These are phyloP conservation scores for Monochamus saltuarius DNA, from an alignment of 1,140 invertebrate species.

Conservation along the genomic window DNA sequence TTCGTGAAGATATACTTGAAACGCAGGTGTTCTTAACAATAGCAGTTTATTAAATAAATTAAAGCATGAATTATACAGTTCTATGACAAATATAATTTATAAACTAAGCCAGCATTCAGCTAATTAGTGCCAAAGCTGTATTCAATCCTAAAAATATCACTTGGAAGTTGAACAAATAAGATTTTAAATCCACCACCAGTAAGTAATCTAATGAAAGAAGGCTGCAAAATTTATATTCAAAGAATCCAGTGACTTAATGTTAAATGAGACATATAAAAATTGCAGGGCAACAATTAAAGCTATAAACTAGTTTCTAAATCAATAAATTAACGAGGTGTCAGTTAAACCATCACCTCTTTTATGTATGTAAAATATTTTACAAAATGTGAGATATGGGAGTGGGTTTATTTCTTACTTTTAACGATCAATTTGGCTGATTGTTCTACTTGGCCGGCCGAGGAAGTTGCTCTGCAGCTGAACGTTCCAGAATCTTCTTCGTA, in stretches of 20 bases:
- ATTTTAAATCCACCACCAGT: conserved; percentile 31
- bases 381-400: conserved; percentile 22
- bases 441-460: conserved; percentile 87
- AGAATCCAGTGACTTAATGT: conserved; percentile 30
- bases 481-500: conserved; percentile 92
- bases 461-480: conserved; percentile 89
- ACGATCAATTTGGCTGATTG: conserved; percentile 90
- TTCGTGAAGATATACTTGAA: conserved; percentile 27
- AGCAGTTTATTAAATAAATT: conserved; percentile 46
- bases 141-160: conserved; percentile 50
- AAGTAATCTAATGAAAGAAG: conserved; percentile 6
- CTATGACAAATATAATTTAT: conserved; percentile 35
- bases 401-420: conserved; percentile 92
- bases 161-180: conserved; percentile 45
- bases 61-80: conserved; percentile 41
- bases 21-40: conserved; percentile 34
- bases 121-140: conserved; percentile 44
- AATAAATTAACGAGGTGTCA: background rate
- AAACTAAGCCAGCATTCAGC: conserved; percentile 37
- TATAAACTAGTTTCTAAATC: background rate
- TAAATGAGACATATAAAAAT: conserved; percentile 14
- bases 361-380: conserved; percentile 12
- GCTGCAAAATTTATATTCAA: too few relatives aligned
- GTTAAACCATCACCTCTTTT: conserved; percentile 24
- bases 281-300: conserved; percentile 23